Evolutionary conservation across 2,888 invertebrate genomes (phyloP).

Genomic region (Ephialtes manifestator): DNA sequence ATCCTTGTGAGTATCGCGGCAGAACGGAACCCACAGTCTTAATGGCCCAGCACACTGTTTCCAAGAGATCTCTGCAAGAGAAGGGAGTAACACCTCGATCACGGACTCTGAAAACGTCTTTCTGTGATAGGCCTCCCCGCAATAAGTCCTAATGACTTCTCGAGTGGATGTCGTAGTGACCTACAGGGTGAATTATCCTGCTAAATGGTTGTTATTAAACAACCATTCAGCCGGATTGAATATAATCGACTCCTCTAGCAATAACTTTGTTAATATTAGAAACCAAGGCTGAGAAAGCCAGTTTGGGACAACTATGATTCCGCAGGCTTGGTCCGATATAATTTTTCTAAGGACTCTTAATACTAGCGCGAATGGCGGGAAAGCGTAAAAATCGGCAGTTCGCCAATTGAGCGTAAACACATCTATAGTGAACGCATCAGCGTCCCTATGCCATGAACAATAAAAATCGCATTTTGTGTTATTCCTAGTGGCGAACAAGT

Average conservation of each 20-base stretch:
- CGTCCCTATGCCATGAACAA: constrained; percentile 63
- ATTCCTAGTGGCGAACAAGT: constrained; percentile 58
- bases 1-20: constrained; percentile 21
- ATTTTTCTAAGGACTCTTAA: constrained; percentile 53
- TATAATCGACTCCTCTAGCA: constrained; percentile 1
- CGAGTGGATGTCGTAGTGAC: constrained; percentile 44
- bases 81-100: constrained; percentile 52
- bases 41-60: constrained; percentile 40
- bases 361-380: constrained; percentile 66
- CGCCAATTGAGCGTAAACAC: constrained; percentile 64
- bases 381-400: constrained; percentile 57
- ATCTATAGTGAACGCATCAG: constrained; percentile 57
- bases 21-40: constrained; percentile 35
- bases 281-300: constrained; percentile 46
- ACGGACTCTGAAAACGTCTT: constrained; percentile 58
- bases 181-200: no score
- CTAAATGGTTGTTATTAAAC: no score
- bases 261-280: constrained; percentile 5
- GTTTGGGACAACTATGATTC: constrained; percentile 59
- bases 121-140: constrained; percentile 17
- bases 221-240: not conserved
- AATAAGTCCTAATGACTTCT: not conserved
- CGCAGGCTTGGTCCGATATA: constrained; percentile 48
- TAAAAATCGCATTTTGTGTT: constrained; percentile 61
- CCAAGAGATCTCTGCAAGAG: constrained; percentile 38